Percentiles rank a stretch among this genome's conserved stretches.
These are phyloP conservation scores for Silurus lanzhouensis DNA, from an alignment of 2,797 vertebrate genomes.

Conservation along the genomic window DNA sequence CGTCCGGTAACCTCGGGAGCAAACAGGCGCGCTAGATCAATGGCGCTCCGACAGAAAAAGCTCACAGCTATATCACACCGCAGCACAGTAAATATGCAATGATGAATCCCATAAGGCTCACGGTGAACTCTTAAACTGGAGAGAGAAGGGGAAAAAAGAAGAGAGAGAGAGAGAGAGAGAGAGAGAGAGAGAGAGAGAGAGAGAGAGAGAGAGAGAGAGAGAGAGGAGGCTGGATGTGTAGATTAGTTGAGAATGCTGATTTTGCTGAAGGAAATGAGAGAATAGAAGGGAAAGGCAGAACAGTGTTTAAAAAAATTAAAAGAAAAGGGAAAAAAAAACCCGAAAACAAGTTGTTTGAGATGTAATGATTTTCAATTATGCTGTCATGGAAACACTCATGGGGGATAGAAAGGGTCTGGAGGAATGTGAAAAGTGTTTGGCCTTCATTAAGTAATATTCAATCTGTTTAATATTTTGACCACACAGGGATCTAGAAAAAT, in stretches of 20 bases:
- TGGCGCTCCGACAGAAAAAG: conserved; percentile 81
- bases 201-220: conserved; percentile 23
- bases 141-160: conserved; percentile 49
- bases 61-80: conserved; percentile 92
- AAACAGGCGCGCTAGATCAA: conserved; percentile 99
- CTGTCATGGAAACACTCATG: conserved; percentile 68
- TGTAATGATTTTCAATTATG: conserved; percentile 72
- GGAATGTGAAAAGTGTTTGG: conserved; percentile 22
- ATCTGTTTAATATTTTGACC: background rate
- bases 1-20: conserved; percentile 90
- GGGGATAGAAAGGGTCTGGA: conserved; percentile 41
- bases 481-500: background rate
- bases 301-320: conserved; percentile 60
- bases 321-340: conserved; percentile 65
- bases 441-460: conserved; percentile 9
- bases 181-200: background rate
- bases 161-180: conserved; percentile 24
- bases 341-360: conserved; percentile 60
- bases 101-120: conserved; percentile 85
- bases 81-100: conserved; percentile 95
- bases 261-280: conserved; percentile 3
- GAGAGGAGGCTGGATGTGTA: background rate
- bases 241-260: conserved; percentile 6
- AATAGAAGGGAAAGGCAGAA: conserved; percentile 28
- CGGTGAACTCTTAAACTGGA: conserved; percentile 85